phyloP scores from a whole-genome alignment of 2,797 vertebrate species.

The Enteromius paludinosus region DNA sequence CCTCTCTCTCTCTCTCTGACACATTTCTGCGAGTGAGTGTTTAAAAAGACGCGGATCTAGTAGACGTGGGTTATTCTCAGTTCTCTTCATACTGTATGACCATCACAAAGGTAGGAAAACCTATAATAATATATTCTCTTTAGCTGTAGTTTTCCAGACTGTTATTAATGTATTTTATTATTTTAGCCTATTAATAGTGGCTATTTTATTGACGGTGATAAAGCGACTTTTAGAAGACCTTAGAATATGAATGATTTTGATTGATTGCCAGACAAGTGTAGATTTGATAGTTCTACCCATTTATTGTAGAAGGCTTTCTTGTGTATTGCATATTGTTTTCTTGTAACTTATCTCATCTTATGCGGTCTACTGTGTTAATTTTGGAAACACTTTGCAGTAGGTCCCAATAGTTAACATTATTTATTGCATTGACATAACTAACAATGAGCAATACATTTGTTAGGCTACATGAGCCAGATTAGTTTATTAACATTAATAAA shows the following conservation, averaged over 20 bases:
- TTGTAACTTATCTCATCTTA: neutral
- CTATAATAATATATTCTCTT: neutral
- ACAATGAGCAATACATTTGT: neutral
- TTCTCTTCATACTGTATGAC: conserved; percentile 9
- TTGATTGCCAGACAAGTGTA: neutral
- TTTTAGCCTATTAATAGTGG: neutral
- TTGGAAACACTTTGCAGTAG: neutral
- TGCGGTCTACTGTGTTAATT: neutral
- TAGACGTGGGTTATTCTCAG: neutral
- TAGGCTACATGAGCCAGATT: neutral
- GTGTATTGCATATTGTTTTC: neutral
- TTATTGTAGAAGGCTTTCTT: neutral
- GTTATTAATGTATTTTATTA: neutral
- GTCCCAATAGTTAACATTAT: neutral
- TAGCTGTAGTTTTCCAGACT: neutral
- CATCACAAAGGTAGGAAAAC: conserved; percentile 37
- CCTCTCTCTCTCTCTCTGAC: conserved; percentile 24
- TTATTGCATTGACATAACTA: neutral
- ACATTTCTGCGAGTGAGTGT: conserved; percentile 18
- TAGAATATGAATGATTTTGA: neutral
- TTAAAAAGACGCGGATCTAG: conserved; percentile 30
- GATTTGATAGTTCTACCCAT: neutral
- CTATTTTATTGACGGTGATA: neutral
- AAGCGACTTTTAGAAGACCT: neutral
- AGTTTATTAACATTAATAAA: neutral